Base-by-base conservation (phyloP, 2,888 invertebrate genomes). In the Standfussiana lucernea region DNA sequence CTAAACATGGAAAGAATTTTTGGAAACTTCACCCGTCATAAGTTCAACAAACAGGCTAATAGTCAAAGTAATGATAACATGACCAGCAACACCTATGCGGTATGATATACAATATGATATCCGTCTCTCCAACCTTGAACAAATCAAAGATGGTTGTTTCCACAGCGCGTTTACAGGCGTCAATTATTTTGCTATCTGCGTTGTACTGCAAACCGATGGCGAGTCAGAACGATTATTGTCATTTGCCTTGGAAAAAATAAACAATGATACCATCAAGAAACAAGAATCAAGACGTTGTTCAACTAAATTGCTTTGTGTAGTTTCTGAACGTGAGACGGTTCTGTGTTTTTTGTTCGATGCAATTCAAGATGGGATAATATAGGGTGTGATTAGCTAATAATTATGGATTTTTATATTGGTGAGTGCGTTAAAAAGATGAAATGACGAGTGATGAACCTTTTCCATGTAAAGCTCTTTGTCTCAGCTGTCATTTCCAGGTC, bases 141-240 rank as follows among this genome's bases (percentile, higher is more conserved):
- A 42, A 59, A 78, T 68, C 69, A 50, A 76, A 83, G 76, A 66
- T 64, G 53, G 32, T 35, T 24, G 64, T 71, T 68, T 64, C 45
- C 64, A 45, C 72, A 75, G 35, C 37, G 50, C 64, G 28, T 77
- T 69, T 70, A n/a, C 53, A 75, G 53, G 21, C 75, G 67, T 70
- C 87, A 67, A 86, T 88, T 88, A 88, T 87, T 82, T 79, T 15
- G 59, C 75, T 78, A 84, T 82, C 71, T 83, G 59, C 80, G 66
- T 69, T 59, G 56, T 50, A 68, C 37, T 75, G 56, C 61, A 47
- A 79, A 82, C 74, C 69, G 47, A 71, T 81, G 77, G 64, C 72
- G 64, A 75, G 28, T n/a, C 72, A 75, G 24, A 73, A n/a, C 77
- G 76, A 86, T 87, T 80, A 85, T 74, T 80, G 77, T 84, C 78